Percentiles rank a stretch among this genome's conserved stretches.
Evolutionary conservation across 2,113 vertebrate genomes (phyloP).

Genomic region (Sinocyclocheilus anshuiensis): DNA sequence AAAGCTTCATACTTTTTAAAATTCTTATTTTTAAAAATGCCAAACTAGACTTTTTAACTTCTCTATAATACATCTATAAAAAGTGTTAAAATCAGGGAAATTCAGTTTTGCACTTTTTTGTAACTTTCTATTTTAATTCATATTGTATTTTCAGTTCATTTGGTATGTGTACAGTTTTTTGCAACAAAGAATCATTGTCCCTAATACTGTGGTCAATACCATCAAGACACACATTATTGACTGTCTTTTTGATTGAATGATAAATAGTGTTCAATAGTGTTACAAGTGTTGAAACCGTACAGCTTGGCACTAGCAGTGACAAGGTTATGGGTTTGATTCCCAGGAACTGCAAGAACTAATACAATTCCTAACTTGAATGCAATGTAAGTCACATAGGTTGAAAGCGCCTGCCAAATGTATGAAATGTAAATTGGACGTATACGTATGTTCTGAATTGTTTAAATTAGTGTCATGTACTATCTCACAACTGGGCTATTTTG

Average conservation of each 20-base stretch:
- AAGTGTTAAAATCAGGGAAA: not conserved
- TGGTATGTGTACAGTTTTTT: not conserved
- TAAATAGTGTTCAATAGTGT: too few relatives aligned
- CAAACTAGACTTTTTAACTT: not conserved
- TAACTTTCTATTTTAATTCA: slow-evolving; percentile 24
- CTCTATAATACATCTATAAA: not conserved
- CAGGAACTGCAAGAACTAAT: too few relatives aligned
- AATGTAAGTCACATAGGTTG: not conserved
- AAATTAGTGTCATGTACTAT: not conserved
- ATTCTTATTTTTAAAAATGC: not conserved
- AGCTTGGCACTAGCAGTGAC: too few relatives aligned
- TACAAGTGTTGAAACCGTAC: too few relatives aligned
- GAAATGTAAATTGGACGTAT: not conserved
- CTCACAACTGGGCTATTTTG: not conserved
- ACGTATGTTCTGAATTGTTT: not conserved
- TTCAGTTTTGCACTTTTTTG: slow-evolving; percentile 45
- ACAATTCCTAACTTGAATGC: too few relatives aligned
- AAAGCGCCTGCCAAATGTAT: not conserved
- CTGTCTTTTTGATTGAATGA: not conserved
- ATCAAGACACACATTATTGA: not conserved
- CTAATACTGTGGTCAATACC: not conserved
- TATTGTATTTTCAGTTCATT: not conserved
- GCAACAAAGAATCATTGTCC: not conserved
- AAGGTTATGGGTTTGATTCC: too few relatives aligned
- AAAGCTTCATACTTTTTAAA: not conserved